These are phyloP conservation scores for Etheostoma nigrum DNA, from an alignment of 2,797 vertebrate genomes.

Conservation along the genomic window DNA sequence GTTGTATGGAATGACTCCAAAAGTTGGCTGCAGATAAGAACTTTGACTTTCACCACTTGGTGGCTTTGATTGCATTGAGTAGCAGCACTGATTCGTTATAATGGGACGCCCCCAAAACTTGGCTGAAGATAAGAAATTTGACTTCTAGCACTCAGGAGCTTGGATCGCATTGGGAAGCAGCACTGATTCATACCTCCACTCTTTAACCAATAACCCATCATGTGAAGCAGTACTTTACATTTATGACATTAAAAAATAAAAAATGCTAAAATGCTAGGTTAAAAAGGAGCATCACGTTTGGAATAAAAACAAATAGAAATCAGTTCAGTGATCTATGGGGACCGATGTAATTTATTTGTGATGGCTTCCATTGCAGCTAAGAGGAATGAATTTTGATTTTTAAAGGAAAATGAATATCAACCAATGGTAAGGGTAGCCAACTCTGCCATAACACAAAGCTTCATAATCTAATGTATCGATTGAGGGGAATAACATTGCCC, in stretches of 20 bases:
- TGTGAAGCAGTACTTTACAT: background rate
- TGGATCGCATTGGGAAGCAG: background rate
- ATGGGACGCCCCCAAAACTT: slow-evolving; percentile 5
- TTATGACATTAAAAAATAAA: background rate
- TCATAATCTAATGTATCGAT: background rate
- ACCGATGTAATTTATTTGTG: slow-evolving; percentile 2
- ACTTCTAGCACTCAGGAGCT: background rate
- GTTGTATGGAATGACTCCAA: background rate
- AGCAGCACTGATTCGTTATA: slow-evolving; percentile 28
- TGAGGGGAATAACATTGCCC: background rate
- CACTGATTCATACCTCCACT: slow-evolving; percentile 31
- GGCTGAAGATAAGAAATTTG: slow-evolving; percentile 3
- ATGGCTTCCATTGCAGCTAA: background rate
- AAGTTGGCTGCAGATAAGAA: slow-evolving; percentile 7
- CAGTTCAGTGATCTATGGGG: background rate
- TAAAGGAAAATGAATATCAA: slow-evolving; percentile 22
- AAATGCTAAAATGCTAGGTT: background rate
- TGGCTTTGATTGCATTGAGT: background rate
- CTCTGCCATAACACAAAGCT: background rate
- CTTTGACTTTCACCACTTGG: background rate
- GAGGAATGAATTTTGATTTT: background rate
- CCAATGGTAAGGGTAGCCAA: background rate
- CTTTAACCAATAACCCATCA: slow-evolving; percentile 13
- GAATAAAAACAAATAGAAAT: background rate
- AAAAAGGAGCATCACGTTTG: background rate